These are phyloP conservation scores for Phaethon lepturus DNA, from an alignment of 2,113 vertebrate genomes.

Conservation along the genomic window DNA sequence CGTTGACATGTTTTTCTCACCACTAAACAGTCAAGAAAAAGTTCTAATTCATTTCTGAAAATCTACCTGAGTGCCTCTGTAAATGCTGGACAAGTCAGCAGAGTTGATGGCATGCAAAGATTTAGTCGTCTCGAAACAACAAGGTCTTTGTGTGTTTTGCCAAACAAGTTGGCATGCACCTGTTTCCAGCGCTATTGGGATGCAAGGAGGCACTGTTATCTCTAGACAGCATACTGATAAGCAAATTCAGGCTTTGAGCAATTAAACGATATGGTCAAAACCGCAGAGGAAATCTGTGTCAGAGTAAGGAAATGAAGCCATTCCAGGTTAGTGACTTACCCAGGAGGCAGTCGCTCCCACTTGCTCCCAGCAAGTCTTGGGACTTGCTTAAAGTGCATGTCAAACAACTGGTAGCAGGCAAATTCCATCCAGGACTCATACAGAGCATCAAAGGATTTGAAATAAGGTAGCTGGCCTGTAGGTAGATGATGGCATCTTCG, in stretches of 20 bases:
- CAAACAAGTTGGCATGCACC: neutral
- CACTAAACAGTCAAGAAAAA: neutral
- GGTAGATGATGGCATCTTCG: neutral
- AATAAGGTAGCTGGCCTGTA: neutral
- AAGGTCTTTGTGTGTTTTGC: neutral
- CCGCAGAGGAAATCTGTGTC: neutral
- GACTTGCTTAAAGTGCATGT: neutral
- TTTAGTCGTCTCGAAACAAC: neutral
- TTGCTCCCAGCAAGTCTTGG: neutral
- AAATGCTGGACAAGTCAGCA: neutral
- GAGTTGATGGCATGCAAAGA: neutral
- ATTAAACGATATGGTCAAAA: neutral
- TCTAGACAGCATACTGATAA: neutral
- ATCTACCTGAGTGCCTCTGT: neutral
- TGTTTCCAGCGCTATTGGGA: neutral
- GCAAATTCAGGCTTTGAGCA: neutral
- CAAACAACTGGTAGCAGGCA: neutral
- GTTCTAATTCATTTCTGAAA: neutral
- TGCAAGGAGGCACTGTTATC: neutral
- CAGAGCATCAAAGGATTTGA: neutral
- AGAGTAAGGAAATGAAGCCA: constrained; percentile 17
- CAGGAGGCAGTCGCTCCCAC: neutral
- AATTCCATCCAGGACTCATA: neutral
- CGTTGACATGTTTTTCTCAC: neutral
- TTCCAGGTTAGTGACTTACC: neutral